phyloP scores from a whole-genome alignment of 2,888 invertebrate genomes.

The Mesopsocus fuscifrons region DNA sequence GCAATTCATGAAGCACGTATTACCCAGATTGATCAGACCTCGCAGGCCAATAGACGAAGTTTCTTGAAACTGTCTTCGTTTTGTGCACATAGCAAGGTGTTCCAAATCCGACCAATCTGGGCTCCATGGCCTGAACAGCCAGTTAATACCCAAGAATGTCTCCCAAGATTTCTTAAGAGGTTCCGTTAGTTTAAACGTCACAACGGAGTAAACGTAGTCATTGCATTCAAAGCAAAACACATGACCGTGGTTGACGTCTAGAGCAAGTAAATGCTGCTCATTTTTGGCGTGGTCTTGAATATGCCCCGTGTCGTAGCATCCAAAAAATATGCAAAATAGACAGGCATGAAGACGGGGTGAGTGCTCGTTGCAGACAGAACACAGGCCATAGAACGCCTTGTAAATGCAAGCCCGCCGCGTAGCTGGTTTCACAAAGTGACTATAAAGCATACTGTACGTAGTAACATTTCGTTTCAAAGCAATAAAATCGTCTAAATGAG shows the following conservation, averaged over 20 bases:
- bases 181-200: slow-evolving; percentile 18
- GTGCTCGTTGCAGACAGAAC: slow-evolving; percentile 60
- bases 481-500: slow-evolving; percentile 63
- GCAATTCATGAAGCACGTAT: slow-evolving; percentile 98
- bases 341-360: slow-evolving; percentile 70
- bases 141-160: slow-evolving; percentile 12
- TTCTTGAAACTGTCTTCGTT: slow-evolving; percentile 56
- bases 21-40: slow-evolving; percentile 87
- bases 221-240: slow-evolving; percentile 77
- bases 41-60: slow-evolving; percentile 76
- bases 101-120: slow-evolving; percentile 59
- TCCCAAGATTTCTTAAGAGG: background rate
- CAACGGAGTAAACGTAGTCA: slow-evolving; percentile 50
- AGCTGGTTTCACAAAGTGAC: slow-evolving; percentile 68
- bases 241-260: slow-evolving; percentile 77
- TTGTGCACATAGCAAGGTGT: slow-evolving; percentile 52
- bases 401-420: slow-evolving; percentile 40
- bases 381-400: slow-evolving; percentile 59
- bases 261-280: slow-evolving; percentile 64
- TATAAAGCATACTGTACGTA: slow-evolving; percentile 58
- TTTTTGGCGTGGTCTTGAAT: slow-evolving; percentile 68
- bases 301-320: slow-evolving; percentile 63
- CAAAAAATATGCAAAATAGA: slow-evolving; percentile 83
- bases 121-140: slow-evolving; percentile 40
- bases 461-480: slow-evolving; percentile 38